These are phyloP conservation scores for Brachyptera risi DNA, from an alignment of 2,888 invertebrate species.

Conservation along the genomic window DNA sequence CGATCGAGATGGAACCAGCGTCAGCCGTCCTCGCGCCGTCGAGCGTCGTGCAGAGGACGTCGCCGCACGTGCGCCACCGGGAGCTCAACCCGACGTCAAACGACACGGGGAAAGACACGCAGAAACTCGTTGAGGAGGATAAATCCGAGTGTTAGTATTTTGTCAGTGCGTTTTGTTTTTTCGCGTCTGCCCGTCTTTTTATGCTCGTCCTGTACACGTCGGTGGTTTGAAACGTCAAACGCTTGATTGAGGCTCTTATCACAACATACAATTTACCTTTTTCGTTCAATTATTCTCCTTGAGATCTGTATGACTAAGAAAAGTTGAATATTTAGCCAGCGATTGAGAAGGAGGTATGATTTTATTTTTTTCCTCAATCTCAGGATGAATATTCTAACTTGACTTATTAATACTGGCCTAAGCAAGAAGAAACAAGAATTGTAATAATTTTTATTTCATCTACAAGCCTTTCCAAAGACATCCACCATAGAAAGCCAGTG, in stretches of 20 bases:
- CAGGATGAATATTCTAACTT: too few species aligned
- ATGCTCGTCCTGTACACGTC: background rate
- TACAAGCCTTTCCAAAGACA: too few species aligned
- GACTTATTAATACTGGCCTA: too few species aligned
- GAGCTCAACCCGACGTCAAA: conserved; percentile 76
- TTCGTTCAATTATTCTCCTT: too few species aligned
- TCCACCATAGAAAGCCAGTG: too few species aligned
- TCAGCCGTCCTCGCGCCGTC: conserved; percentile 78
- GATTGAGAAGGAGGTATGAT: too few species aligned
- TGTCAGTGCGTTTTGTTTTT: background rate
- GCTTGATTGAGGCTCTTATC: background rate
- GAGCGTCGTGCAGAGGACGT: conserved; percentile 72
- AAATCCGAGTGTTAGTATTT: conserved; percentile 52
- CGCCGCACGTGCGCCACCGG: conserved; percentile 68
- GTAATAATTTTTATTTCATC: too few species aligned
- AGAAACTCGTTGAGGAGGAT: conserved; percentile 86
- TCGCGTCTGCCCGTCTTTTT: background rate
- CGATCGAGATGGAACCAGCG: conserved; percentile 50
- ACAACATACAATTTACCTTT: background rate
- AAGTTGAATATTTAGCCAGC: too few species aligned
- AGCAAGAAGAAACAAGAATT: too few species aligned
- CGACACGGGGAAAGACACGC: conserved; percentile 89
- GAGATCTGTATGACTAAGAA: too few species aligned
- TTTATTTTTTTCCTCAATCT: too few species aligned
- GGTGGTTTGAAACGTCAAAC: background rate